A percentile compares a stretch with the other conserved stretches of the same genome.
Evolutionary conservation across 2,888 invertebrate species (phyloP).

Genomic region (Eudemis profundana): DNA sequence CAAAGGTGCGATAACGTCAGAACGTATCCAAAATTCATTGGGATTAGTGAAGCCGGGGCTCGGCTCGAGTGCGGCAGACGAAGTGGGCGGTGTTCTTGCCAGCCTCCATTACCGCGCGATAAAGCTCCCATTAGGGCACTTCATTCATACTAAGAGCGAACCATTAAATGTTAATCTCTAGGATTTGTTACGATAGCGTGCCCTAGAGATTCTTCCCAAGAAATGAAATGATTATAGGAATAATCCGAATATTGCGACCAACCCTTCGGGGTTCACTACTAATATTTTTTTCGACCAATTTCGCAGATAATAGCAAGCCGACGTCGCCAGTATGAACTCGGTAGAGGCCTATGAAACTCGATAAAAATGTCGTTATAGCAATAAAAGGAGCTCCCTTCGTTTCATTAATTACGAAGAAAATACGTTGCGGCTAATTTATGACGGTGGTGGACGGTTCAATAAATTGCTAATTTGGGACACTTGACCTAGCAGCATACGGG

Average conservation of each 20-base stretch:
- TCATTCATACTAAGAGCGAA: slow-evolving; percentile 68
- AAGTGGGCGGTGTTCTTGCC: slow-evolving; percentile 46
- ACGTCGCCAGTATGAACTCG: slow-evolving; percentile 48
- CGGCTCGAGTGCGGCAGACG: slow-evolving; percentile 20
- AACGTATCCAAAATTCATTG: slow-evolving; percentile 44
- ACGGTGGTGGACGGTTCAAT: slow-evolving; percentile 68
- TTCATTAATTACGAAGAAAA: slow-evolving; percentile 72
- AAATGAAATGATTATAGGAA: slow-evolving; percentile 51
- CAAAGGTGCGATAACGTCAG: slow-evolving; percentile 33
- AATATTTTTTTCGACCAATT: slow-evolving; percentile 53
- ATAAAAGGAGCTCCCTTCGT: slow-evolving; percentile 66
- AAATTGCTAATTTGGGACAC: slow-evolving; percentile 70
- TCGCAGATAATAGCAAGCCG: slow-evolving; percentile 51
- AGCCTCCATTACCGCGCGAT: slow-evolving; percentile 68
- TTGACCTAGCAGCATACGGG: slow-evolving; percentile 55
- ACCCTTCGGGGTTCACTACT: slow-evolving; percentile 47
- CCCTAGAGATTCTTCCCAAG: slow-evolving; percentile 51
- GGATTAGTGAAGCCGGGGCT: slow-evolving; percentile 37
- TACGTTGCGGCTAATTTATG: slow-evolving; percentile 71
- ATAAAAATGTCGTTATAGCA: slow-evolving; percentile 74
- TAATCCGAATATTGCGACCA: slow-evolving; percentile 21
- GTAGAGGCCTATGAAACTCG: slow-evolving; percentile 63
- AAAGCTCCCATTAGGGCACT: slow-evolving; percentile 71
- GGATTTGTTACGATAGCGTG: slow-evolving; percentile 63
- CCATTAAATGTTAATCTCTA: slow-evolving; percentile 71